Percentiles rank a stretch among this genome's conserved stretches.
These are phyloP conservation scores for Hipposideros larvatus DNA, from an alignment of 2,797 vertebrate genomes.

Conservation along the genomic window DNA sequence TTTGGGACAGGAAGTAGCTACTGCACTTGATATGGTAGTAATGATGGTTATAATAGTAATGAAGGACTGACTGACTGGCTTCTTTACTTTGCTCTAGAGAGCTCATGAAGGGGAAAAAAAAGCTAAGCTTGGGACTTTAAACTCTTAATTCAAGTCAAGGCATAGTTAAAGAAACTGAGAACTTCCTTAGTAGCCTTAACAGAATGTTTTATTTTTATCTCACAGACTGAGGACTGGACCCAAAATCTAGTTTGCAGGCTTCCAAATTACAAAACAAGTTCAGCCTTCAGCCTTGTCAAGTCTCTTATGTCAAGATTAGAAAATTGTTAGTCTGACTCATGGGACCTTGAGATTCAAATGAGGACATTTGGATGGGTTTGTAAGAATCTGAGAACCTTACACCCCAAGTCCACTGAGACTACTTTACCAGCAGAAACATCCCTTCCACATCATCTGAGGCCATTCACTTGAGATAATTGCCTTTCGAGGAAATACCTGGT, in stretches of 20 bases:
- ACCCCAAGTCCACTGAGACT: background rate
- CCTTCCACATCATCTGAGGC: background rate
- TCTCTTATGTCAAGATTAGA: background rate
- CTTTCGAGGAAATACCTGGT: background rate
- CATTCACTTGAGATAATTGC: background rate
- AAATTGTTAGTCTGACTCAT: background rate
- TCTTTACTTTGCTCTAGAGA: background rate
- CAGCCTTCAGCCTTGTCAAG: background rate
- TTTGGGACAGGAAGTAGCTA: background rate
- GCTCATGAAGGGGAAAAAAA: background rate
- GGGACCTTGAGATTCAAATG: background rate
- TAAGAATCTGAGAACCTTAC: background rate
- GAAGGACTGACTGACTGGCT: background rate
- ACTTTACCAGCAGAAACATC: background rate
- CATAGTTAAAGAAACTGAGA: background rate
- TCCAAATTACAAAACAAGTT: background rate
- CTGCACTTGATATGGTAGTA: background rate
- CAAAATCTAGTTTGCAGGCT: background rate
- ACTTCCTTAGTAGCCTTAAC: background rate
- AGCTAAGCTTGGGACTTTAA: background rate
- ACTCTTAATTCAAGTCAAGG: background rate
- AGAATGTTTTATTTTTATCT: background rate
- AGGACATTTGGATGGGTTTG: background rate
- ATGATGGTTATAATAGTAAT: background rate
- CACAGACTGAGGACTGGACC: background rate